These are phyloP conservation scores for Alaudala cheleensis DNA, from an alignment of 2,113 vertebrate species.

Conservation along the genomic window DNA sequence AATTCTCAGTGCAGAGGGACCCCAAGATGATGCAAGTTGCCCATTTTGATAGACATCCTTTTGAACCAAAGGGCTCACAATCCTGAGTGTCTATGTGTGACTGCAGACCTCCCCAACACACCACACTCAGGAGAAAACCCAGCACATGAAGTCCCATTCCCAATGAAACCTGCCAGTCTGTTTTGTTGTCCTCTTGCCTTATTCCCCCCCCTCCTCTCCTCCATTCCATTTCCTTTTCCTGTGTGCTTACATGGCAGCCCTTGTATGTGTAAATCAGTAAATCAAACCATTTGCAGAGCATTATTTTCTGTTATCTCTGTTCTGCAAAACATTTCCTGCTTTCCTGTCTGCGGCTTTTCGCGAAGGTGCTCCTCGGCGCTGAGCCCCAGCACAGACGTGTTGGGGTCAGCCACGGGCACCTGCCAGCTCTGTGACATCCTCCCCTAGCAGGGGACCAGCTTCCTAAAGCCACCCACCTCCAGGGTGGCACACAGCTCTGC, in stretches of 20 bases:
- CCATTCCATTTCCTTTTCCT: constrained; percentile 6
- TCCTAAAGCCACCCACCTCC: neutral
- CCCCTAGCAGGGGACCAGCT: neutral
- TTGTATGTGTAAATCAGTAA: neutral
- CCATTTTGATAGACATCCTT: neutral
- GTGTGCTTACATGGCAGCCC: neutral
- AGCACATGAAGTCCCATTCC: neutral
- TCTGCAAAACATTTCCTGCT: constrained; percentile 44
- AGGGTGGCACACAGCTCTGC: neutral
- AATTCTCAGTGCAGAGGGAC: neutral
- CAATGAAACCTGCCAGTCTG: neutral
- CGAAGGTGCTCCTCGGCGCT: neutral
- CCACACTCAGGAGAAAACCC: neutral
- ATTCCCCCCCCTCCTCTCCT: neutral
- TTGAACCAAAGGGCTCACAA: neutral
- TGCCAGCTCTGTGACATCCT: neutral
- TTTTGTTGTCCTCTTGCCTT: neutral
- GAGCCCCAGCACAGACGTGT: accelerated
- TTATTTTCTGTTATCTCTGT: constrained; percentile 37
- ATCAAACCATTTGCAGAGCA: neutral
- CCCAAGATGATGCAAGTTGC: neutral
- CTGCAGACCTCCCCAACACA: neutral
- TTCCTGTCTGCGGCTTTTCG: neutral
- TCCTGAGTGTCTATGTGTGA: neutral
- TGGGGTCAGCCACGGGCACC: accelerated